These are phyloP conservation scores for Oedothorax gibbosus DNA, from an alignment of 1,140 invertebrate genomes.

Conservation along the genomic window DNA sequence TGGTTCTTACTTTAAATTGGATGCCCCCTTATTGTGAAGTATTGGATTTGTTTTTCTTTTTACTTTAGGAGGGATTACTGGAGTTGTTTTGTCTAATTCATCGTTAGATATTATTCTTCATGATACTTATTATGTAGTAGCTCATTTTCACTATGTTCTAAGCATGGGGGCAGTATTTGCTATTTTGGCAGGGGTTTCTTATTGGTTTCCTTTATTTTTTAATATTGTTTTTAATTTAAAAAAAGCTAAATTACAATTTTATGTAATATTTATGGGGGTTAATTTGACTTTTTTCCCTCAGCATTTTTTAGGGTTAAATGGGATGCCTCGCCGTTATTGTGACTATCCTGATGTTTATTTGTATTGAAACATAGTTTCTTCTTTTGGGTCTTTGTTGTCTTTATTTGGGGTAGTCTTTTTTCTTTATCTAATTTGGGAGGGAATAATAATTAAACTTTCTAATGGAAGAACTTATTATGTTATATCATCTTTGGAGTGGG, in stretches of 20 bases:
- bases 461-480: constrained; percentile 69
- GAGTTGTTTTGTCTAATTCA: too few species aligned
- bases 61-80: too few species aligned
- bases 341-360: constrained; percentile 78
- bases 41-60: too few species aligned
- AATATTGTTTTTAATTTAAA: constrained; percentile 72
- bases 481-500: constrained; percentile 74
- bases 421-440: constrained; percentile 72
- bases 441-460: constrained; percentile 67
- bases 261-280: constrained; percentile 77
- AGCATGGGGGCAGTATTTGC: constrained; percentile 79
- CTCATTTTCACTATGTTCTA: too few species aligned
- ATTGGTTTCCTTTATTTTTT: constrained; percentile 77
- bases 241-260: constrained; percentile 68
- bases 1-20: too few species aligned
- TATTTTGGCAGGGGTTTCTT: constrained; percentile 77
- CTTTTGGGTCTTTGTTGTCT: constrained; percentile 75
- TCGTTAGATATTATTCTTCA: too few species aligned
- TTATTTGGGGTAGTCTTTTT: constrained; percentile 72
- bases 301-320: constrained; percentile 77
- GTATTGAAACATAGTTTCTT: constrained; percentile 76
- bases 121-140: too few species aligned
- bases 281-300: constrained; percentile 83
- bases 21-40: too few species aligned
- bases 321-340: constrained; percentile 79